Percentiles rank a stretch among this genome's conserved stretches.
Conservation (phyloP, 2,113 vertebrate species). For the Galemys pyrenaicus region DNA sequence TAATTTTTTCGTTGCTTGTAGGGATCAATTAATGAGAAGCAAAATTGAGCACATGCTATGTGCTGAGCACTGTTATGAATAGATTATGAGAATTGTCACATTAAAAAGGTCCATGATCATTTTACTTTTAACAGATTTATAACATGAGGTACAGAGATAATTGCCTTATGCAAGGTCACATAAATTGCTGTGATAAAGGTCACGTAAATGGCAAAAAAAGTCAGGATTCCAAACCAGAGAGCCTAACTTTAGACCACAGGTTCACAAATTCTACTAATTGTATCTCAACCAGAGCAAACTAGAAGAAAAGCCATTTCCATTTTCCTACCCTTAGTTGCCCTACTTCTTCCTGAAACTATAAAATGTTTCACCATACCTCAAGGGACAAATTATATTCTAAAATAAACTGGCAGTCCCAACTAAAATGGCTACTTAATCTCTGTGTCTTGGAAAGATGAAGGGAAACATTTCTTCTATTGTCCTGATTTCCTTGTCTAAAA, state of each 20-base stretch:
- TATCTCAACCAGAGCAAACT: background rate
- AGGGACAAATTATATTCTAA: conserved; percentile 44
- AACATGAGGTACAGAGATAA: background rate
- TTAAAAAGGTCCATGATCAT: background rate
- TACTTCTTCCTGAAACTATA: conserved; percentile 55
- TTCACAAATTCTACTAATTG: background rate
- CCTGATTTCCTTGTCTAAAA: conserved; percentile 48
- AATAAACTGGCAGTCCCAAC: conserved; percentile 54
- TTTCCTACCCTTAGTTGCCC: background rate
- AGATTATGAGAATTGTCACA: conserved; percentile 1
- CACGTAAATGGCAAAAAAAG: background rate
- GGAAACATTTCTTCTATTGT: background rate
- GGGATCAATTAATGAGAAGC: background rate
- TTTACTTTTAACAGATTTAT: background rate
- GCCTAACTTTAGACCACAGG: background rate
- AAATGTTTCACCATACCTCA: conserved; percentile 15
- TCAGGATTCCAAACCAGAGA: background rate
- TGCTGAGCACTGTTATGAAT: background rate
- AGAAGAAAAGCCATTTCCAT: background rate
- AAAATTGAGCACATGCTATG: background rate
- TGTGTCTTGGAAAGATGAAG: background rate
- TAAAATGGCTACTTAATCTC: conserved; percentile 27
- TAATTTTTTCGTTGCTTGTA: background rate
- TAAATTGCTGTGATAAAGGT: background rate
- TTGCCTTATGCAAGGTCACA: background rate